phyloP scores from a whole-genome alignment of 2,797 vertebrate species.

The Microctenopoma stevenorrisi region DNA sequence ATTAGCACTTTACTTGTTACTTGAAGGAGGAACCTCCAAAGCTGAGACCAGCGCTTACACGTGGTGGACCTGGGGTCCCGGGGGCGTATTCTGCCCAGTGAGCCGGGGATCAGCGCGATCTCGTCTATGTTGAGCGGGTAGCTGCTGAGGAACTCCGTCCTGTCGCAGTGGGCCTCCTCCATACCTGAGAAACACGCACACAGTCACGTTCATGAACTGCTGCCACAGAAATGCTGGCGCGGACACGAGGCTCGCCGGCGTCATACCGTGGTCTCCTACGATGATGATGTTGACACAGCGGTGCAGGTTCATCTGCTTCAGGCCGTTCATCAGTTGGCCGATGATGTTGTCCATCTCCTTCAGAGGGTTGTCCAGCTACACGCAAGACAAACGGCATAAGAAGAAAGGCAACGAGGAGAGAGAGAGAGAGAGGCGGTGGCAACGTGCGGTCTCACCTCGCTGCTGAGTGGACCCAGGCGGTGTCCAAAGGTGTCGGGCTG shows the following conservation, averaged over 20 bases:
- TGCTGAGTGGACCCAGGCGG: constrained; percentile 92
- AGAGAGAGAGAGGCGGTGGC: too few species aligned
- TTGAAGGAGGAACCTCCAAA: too few species aligned
- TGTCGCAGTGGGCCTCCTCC: constrained; percentile 95
- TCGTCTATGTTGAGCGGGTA: constrained; percentile 93
- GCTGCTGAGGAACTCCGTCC: constrained; percentile 92
- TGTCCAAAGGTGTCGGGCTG: constrained; percentile 96
- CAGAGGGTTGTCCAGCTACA: constrained; percentile 91
- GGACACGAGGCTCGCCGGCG: too few species aligned
- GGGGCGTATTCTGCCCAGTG: constrained; percentile 91
- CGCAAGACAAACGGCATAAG: neutral
- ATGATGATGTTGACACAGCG: constrained; percentile 96
- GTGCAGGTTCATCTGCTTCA: constrained; percentile 96
- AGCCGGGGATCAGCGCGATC: constrained; percentile 90
- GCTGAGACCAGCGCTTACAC: constrained; percentile 80
- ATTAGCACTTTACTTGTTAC: neutral
- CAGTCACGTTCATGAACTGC: too few species aligned
- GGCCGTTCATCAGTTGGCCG: constrained; percentile 95
- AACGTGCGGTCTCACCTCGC: constrained; percentile 84
- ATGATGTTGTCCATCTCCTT: constrained; percentile 94
- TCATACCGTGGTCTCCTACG: constrained; percentile 95
- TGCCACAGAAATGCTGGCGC: too few species aligned
- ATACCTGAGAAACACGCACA: constrained; percentile 84
- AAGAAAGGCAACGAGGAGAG: too few species aligned
- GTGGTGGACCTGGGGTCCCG: constrained; percentile 86